Conservation (phyloP, 2,888 invertebrate species). For the Cryptus viduatorius region DNA sequence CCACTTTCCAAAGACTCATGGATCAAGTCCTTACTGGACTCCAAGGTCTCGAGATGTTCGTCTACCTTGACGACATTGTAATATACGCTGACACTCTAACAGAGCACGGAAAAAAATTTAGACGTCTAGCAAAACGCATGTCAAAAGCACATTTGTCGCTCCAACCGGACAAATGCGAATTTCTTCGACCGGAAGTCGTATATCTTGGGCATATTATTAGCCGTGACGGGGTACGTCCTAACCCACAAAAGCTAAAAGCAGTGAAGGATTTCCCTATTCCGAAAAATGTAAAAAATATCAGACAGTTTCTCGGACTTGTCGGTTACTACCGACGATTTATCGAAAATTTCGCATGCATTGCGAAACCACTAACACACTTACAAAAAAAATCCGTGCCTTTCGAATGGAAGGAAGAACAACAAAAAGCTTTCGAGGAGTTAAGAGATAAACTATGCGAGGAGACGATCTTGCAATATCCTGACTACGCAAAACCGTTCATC, state of each 20-base stretch:
- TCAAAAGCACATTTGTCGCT: not conserved
- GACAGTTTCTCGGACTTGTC: conserved; percentile 26
- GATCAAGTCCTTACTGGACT: not conserved
- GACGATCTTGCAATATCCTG: too few relatives aligned
- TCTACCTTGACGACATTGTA: not conserved
- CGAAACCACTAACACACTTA: too few relatives aligned
- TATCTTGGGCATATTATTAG: not conserved
- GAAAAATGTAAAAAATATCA: conserved; percentile 61
- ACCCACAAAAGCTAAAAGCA: conserved; percentile 71
- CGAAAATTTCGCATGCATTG: too few relatives aligned
- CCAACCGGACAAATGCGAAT: not conserved
- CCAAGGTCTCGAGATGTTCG: not conserved
- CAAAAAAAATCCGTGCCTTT: too few relatives aligned
- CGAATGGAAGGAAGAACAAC: too few relatives aligned
- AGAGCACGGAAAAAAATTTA: not conserved
- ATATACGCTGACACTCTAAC: not conserved
- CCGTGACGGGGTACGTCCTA: conserved; percentile 67
- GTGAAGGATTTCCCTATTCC: conserved; percentile 43
- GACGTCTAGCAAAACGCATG: not conserved
- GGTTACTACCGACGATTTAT: conserved; percentile 66
- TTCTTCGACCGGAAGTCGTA: not conserved
- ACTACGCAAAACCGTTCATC: too few relatives aligned
- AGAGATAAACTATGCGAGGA: too few relatives aligned
- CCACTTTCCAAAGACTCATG: not conserved
- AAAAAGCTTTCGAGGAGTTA: too few relatives aligned